Evolutionary conservation across 2,888 invertebrate species (phyloP).

Genomic region (Melieria picta): DNA sequence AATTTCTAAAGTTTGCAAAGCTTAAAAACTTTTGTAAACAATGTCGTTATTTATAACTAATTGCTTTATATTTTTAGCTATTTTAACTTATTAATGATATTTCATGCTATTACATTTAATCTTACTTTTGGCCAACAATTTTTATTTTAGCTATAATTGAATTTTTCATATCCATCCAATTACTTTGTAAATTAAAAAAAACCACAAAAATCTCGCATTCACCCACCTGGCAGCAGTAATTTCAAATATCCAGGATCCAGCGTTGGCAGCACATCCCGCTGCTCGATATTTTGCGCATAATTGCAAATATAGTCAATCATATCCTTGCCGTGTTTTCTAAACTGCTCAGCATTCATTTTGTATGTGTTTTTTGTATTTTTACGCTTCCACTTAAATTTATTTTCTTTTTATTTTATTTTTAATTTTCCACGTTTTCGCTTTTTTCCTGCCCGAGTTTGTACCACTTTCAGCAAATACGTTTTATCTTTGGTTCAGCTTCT

Average conservation of each 20-base stretch:
- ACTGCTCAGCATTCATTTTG: conserved; percentile 80
- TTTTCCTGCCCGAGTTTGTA: neutral
- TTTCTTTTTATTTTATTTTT: conserved; percentile 12
- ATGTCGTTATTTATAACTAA: no score
- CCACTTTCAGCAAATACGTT: neutral
- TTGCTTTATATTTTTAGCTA: no score
- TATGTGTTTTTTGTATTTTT: conserved; percentile 15
- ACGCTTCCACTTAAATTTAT: conserved; percentile 13
- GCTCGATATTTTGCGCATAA: conserved; percentile 75
- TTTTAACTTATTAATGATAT: neutral
- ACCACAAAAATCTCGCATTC: neutral
- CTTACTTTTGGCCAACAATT: neutral
- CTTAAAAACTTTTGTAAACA: no score
- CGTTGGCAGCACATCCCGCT: conserved; percentile 78
- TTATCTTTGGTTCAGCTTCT: neutral
- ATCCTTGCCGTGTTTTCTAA: conserved; percentile 78
- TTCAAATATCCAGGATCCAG: conserved; percentile 83
- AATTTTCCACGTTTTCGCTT: conserved; percentile 14
- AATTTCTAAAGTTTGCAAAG: no score
- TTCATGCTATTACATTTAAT: neutral
- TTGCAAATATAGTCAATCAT: conserved; percentile 87
- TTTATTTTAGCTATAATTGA: neutral
- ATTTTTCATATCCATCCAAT: no score
- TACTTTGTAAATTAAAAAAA: no score
- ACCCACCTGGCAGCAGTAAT: conserved; percentile 71